Conservation (phyloP, 2,888 invertebrate species). For the Nemapogon koenigi region DNA sequence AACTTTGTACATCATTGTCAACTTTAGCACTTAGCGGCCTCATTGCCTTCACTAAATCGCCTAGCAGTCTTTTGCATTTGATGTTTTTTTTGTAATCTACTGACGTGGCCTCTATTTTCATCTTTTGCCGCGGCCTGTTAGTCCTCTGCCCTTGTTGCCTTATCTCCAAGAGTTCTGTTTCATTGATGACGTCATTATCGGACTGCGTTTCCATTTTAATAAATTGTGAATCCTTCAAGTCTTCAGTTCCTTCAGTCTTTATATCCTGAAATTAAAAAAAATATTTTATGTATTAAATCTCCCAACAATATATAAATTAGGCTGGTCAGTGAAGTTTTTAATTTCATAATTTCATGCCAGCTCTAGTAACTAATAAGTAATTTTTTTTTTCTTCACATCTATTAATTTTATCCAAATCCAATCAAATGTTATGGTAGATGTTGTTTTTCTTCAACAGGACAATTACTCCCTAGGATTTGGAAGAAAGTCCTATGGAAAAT, state of each 20-base stretch:
- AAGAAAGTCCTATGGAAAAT: too few relatives aligned
- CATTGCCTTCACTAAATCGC: constrained; percentile 38
- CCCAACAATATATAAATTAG: not conserved
- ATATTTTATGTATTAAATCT: not conserved
- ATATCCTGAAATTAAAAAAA: not conserved
- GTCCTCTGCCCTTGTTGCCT: constrained; percentile 35
- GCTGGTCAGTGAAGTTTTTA: too few relatives aligned
- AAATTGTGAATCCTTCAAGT: not conserved
- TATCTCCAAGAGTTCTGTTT: constrained; percentile 24
- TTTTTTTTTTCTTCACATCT: too few relatives aligned
- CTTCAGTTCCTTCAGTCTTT: not conserved
- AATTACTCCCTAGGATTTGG: too few relatives aligned
- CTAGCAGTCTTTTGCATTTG: constrained; percentile 34
- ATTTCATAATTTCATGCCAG: too few relatives aligned
- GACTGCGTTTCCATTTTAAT: constrained; percentile 30
- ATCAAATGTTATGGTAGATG: too few relatives aligned
- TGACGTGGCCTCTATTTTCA: constrained; percentile 10
- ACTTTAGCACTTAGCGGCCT: constrained; percentile 26
- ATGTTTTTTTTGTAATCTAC: constrained; percentile 20
- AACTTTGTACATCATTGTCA: constrained; percentile 20
- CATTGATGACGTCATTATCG: constrained; percentile 22
- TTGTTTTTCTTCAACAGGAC: too few relatives aligned
- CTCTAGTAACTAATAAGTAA: too few relatives aligned
- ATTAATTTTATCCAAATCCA: too few relatives aligned
- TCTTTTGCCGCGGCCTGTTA: constrained; percentile 31